phyloP scores from a whole-genome alignment of 1,140 invertebrate genomes.

The Aphidius ervi region DNA sequence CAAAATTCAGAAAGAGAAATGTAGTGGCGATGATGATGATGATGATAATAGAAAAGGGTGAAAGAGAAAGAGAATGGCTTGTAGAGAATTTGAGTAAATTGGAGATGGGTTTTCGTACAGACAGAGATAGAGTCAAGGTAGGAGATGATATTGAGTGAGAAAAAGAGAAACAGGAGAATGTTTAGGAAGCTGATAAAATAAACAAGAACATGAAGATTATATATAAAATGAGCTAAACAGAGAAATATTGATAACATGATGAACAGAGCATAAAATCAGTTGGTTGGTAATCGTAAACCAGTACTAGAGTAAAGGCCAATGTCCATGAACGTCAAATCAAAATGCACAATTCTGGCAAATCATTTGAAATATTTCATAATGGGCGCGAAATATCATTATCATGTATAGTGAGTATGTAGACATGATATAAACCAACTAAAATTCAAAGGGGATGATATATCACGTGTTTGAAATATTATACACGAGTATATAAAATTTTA shows the following conservation, averaged over 20 bases:
- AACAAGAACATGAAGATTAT: too few relatives aligned
- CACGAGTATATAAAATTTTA: too few relatives aligned
- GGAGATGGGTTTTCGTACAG: constrained; percentile 10
- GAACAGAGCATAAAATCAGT: constrained; percentile 24
- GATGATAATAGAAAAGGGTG: background rate
- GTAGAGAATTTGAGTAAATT: constrained; percentile 22
- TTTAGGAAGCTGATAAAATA: too few relatives aligned
- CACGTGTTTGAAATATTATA: too few relatives aligned
- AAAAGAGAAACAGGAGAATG: background rate
- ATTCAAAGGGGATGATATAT: too few relatives aligned
- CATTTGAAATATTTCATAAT: constrained; percentile 53
- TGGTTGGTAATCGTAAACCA: constrained; percentile 27
- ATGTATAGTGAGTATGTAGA: constrained; percentile 10
- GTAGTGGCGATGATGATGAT: constrained; percentile 1
- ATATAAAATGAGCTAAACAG: too few relatives aligned
- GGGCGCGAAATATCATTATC: constrained; percentile 49
- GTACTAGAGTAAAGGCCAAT: constrained; percentile 4
- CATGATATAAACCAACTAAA: background rate
- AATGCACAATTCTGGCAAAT: constrained; percentile 49
- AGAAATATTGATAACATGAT: background rate
- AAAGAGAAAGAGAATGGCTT: constrained; percentile 16
- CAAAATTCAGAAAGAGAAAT: constrained; percentile 11
- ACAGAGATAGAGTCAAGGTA: background rate
- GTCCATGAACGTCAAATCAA: constrained; percentile 42
- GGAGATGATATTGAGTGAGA: constrained; percentile 7